These are phyloP conservation scores for Xylota segnis DNA, from an alignment of 2,888 invertebrate genomes.

Conservation along the genomic window DNA sequence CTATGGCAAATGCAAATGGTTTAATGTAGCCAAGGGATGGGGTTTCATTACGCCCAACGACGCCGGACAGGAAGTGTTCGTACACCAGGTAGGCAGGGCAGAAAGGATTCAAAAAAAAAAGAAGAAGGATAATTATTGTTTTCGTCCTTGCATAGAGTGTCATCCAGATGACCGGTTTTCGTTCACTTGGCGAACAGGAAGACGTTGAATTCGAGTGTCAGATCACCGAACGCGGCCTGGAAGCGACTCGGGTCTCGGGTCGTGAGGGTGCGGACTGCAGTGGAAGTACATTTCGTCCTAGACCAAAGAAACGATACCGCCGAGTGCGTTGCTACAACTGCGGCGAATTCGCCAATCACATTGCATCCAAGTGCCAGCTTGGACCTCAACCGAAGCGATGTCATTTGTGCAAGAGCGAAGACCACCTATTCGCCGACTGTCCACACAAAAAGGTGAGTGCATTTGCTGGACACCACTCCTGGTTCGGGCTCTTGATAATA, in stretches of 20 bases:
- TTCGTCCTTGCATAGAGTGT: slow-evolving; percentile 89
- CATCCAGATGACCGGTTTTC: slow-evolving; percentile 95
- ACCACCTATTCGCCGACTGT: slow-evolving; percentile 95
- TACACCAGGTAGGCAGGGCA: slow-evolving; percentile 91
- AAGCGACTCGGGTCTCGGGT: slow-evolving; percentile 94
- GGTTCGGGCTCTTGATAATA: not conserved
- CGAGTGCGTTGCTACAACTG: slow-evolving; percentile 97
- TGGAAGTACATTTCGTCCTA: slow-evolving; percentile 92
- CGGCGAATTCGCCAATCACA: slow-evolving; percentile 96
- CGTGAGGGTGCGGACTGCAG: slow-evolving; percentile 91
- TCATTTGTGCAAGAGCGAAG: slow-evolving; percentile 94
- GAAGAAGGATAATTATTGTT: slow-evolving; percentile 50
- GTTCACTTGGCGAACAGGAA: slow-evolving; percentile 94
- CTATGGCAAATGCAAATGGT: slow-evolving; percentile 96
- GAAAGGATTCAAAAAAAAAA: slow-evolving; percentile 33
- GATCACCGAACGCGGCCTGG: slow-evolving; percentile 93
- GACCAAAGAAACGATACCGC: slow-evolving; percentile 92
- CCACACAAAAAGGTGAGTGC: slow-evolving; percentile 86
- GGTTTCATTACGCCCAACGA: slow-evolving; percentile 97
- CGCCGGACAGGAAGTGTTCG: slow-evolving; percentile 95
- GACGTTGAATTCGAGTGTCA: slow-evolving; percentile 95
- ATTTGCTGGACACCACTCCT: not conserved
- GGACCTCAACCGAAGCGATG: slow-evolving; percentile 96
- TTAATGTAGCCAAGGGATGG: slow-evolving; percentile 98
- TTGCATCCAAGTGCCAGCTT: slow-evolving; percentile 94